Conservation (phyloP, 2,113 vertebrate species). For the Pelvicachromis taeniatus region DNA sequence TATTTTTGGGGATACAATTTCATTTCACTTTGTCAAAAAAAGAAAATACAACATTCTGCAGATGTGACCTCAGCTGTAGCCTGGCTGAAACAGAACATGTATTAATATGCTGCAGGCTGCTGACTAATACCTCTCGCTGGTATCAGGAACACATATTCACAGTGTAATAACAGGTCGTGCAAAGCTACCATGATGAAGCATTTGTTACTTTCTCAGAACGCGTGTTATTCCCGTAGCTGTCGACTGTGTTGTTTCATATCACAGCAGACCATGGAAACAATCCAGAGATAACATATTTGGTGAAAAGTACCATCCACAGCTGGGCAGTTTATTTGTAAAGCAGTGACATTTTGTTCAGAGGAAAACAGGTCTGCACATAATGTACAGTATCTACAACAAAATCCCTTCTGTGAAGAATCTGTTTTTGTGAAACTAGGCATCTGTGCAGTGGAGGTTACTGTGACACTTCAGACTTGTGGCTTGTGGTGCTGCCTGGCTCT, state of each 20-base stretch:
- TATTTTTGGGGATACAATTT: background rate
- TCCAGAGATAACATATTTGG: background rate
- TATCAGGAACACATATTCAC: background rate
- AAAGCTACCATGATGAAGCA: background rate
- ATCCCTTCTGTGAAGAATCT: background rate
- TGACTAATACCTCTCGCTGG: conserved; percentile 14
- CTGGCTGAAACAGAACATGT: background rate
- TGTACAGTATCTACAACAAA: background rate
- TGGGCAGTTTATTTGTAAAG: background rate
- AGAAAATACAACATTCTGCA: background rate
- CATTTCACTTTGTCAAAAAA: background rate
- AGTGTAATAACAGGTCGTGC: background rate
- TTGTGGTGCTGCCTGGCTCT: background rate
- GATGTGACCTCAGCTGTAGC: conserved; percentile 1
- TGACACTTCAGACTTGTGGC: background rate
- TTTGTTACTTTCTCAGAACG: background rate
- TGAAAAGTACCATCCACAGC: background rate
- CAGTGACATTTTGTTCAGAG: background rate
- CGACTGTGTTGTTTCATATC: background rate
- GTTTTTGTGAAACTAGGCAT: background rate
- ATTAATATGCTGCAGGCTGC: conserved; percentile 20
- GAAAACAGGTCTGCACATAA: background rate
- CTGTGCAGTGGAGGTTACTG: background rate
- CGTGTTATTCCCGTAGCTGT: background rate
- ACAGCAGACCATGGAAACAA: background rate